These are phyloP conservation scores for Thaleichthys pacificus DNA, from an alignment of 2,797 vertebrate species.

Conservation along the genomic window DNA sequence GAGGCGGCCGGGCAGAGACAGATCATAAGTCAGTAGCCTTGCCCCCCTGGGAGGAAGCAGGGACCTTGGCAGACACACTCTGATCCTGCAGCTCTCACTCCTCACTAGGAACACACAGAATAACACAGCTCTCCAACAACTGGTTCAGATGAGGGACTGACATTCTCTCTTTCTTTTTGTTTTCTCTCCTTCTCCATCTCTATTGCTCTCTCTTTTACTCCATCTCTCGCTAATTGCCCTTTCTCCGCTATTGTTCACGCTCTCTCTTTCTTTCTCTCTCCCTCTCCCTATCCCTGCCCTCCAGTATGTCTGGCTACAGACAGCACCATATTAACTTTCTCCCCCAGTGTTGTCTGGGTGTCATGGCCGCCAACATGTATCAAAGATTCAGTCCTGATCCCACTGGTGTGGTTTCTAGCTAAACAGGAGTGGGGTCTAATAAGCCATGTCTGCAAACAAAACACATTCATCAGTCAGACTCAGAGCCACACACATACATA, in stretches of 20 bases:
- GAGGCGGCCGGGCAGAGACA: not conserved
- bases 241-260: no score
- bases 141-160: no score
- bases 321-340: not conserved
- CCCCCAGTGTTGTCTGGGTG: not conserved
- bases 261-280: not conserved
- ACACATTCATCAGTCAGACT: not conserved
- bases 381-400: not conserved
- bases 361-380: not conserved
- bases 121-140: no score
- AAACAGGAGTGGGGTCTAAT: not conserved
- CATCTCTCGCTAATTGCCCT: no score
- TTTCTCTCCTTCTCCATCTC: no score
- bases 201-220: no score
- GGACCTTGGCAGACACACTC: no score
- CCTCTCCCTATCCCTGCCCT: not conserved
- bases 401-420: not conserved
- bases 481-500: constrained; percentile 4
- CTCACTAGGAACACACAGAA: no score
- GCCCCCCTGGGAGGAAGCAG: no score
- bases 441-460: not conserved
- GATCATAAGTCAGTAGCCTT: not conserved
- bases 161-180: no score
- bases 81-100: no score
- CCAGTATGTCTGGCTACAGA: not conserved